Evolutionary conservation across 2,797 vertebrate species (phyloP).

Genomic region (Notolepis coatsorum): DNA sequence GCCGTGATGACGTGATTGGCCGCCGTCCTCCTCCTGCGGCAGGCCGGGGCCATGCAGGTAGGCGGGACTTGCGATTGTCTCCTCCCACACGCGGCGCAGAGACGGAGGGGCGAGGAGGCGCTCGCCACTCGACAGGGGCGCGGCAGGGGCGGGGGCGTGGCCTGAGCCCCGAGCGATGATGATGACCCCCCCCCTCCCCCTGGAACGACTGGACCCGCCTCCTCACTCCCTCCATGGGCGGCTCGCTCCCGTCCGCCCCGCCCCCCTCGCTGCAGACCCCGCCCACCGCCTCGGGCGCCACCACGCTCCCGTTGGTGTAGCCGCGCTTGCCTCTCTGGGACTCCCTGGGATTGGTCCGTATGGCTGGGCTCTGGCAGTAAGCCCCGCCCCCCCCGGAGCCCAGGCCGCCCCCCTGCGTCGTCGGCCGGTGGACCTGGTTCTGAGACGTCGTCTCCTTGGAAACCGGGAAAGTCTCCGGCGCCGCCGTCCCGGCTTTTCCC

Average conservation of each 20-base stretch:
- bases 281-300: constrained; percentile 80
- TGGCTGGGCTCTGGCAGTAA: constrained; percentile 80
- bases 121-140: constrained; percentile 70
- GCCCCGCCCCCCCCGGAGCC: constrained; percentile 72
- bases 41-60: constrained; percentile 70
- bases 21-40: constrained; percentile 71
- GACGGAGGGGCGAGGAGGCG: constrained; percentile 57
- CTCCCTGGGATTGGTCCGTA: constrained; percentile 66
- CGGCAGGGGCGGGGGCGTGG: constrained; percentile 71
- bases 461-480: constrained; percentile 50
- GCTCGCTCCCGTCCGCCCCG: constrained; percentile 61
- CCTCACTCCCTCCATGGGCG: constrained; percentile 54
- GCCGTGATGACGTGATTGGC: constrained; percentile 69
- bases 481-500: constrained; percentile 58
- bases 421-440: constrained; percentile 77
- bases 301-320: constrained; percentile 83
- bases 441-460: constrained; percentile 74
- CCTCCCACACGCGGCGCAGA: constrained; percentile 78
- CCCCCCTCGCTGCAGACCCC: constrained; percentile 77
- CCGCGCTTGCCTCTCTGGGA: constrained; percentile 65
- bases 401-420: too few relatives aligned
- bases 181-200: too few relatives aligned
- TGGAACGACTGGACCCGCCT: constrained; percentile 75
- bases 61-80: constrained; percentile 75
- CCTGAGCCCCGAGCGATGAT: constrained; percentile 50